These are phyloP conservation scores for Drosophila testacea DNA, from an alignment of 2,888 invertebrate genomes.

Conservation along the genomic window DNA sequence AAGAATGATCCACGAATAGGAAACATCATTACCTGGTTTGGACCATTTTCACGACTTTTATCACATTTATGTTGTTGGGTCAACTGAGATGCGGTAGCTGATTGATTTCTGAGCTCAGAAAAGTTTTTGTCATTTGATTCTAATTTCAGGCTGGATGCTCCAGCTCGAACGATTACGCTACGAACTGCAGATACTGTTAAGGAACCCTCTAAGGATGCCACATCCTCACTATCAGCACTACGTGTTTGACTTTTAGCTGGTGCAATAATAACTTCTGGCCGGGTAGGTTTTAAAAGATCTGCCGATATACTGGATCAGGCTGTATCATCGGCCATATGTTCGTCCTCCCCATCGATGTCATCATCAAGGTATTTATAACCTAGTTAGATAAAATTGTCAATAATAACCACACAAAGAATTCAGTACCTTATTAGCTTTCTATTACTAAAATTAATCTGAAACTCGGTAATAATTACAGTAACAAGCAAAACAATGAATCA, in stretches of 20 bases:
- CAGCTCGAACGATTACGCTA: slow-evolving; percentile 95
- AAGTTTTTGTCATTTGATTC: slow-evolving; percentile 48
- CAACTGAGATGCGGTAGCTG: slow-evolving; percentile 23
- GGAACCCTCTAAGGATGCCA: slow-evolving; percentile 54
- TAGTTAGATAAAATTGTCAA: slow-evolving; percentile 10
- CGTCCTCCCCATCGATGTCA: slow-evolving; percentile 59
- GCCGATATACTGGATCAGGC: slow-evolving; percentile 53
- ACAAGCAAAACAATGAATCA: too few relatives aligned
- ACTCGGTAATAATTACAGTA: too few relatives aligned
- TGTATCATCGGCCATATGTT: slow-evolving; percentile 42
- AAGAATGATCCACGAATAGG: slow-evolving; percentile 82
- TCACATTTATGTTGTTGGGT: slow-evolving; percentile 84
- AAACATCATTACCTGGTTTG: slow-evolving; percentile 76
- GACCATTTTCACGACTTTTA: slow-evolving; percentile 87
- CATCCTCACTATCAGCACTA: slow-evolving; percentile 79
- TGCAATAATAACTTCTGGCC: slow-evolving; percentile 92
- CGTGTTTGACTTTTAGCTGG: slow-evolving; percentile 86
- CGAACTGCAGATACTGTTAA: slow-evolving; percentile 87
- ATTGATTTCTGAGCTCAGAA: slow-evolving; percentile 36
- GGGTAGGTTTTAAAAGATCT: slow-evolving; percentile 74
- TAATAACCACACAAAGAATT: not conserved
- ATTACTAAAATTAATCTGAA: too few relatives aligned
- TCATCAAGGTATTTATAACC: slow-evolving; percentile 50
- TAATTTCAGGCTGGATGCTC: slow-evolving; percentile 76
- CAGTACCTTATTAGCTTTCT: not conserved